Evolutionary conservation across 1,140 invertebrate genomes (phyloP), one percentile per base, ranked within the genome.

Genomic region (Anastrepha ludens): DNA sequence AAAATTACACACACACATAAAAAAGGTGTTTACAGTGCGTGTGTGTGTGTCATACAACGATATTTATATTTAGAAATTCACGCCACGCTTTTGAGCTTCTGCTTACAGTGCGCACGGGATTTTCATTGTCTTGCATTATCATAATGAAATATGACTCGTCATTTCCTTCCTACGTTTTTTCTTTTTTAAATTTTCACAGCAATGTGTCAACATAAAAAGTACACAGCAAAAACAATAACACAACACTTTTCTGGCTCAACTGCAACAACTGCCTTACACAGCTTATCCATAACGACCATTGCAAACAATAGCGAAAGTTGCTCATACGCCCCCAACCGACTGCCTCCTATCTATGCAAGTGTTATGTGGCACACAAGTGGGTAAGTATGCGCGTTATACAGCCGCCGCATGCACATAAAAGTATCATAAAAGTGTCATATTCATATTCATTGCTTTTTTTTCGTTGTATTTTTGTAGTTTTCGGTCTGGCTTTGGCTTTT

Each of bases 291-390:
- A 74, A 74, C 67, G 67, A 74, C 41, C 67, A 74, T 11, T 1
- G 67, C 67, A 74, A 74, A 74, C 67, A 74, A 74, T 74, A 74
- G 67, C 44, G 67, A 74, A 74, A 74, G 67, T 74, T 74, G 7
- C 67, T 74, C 67, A 74, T 74, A 74, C 67, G 67, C 44, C 67
- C 13, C 67, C 67, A 15, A 7, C 8, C 6, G 67, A 29, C 15
- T 44, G 39, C 67, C 39, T 17, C 39, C 64, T 13, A 65, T n/a
- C 39, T 44, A n/a, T 17, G 6, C 3, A 7, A 6, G 6, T 74
- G 41, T 0, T 62, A 41, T 74, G 15, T 55, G 6, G 1, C 50
- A 11, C 2, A 55, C 11, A 55, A 6, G 50, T 11, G 6, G 50
- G 5, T 55, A 9, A 55, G 50, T 55, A 9, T 9, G 50, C 9